phyloP scores from a whole-genome alignment of 2,888 invertebrate species.

The Graphium colonna region DNA sequence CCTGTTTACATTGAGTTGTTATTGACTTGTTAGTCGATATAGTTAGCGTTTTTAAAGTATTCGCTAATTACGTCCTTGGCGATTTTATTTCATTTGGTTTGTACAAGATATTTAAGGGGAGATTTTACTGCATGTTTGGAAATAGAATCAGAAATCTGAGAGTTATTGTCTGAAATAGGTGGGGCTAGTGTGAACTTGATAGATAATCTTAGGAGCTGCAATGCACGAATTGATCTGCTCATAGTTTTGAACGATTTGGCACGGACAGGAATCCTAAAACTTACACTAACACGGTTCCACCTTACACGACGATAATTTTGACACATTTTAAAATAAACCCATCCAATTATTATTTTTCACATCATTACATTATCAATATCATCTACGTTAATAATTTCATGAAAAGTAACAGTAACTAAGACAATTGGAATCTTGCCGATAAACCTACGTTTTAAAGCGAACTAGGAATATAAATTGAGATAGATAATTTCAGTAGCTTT shows the following conservation, averaged over 20 bases:
- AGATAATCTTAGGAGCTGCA: no score
- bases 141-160: slow-evolving; percentile 49
- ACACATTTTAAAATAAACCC: slow-evolving; percentile 45
- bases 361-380: slow-evolving; percentile 46
- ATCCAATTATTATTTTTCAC: slow-evolving; percentile 41
- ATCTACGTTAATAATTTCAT: slow-evolving; percentile 62
- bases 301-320: slow-evolving; percentile 63
- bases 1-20: no score
- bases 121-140: no score
- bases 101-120: no score
- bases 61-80: no score
- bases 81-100: no score
- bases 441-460: slow-evolving; percentile 76
- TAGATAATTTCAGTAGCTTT: slow-evolving; percentile 77
- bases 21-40: no score
- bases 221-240: slow-evolving; percentile 16
- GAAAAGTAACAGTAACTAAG: slow-evolving; percentile 60
- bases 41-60: no score
- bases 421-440: slow-evolving; percentile 76
- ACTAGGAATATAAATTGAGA: slow-evolving; percentile 78
- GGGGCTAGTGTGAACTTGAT: no score
- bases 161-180: slow-evolving; percentile 34
- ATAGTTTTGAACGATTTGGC: slow-evolving; percentile 29
- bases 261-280: slow-evolving; percentile 48
- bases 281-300: slow-evolving; percentile 72